phyloP scores from a whole-genome alignment of 2,113 vertebrate genomes.

The Campylomormyrus tamandua region DNA sequence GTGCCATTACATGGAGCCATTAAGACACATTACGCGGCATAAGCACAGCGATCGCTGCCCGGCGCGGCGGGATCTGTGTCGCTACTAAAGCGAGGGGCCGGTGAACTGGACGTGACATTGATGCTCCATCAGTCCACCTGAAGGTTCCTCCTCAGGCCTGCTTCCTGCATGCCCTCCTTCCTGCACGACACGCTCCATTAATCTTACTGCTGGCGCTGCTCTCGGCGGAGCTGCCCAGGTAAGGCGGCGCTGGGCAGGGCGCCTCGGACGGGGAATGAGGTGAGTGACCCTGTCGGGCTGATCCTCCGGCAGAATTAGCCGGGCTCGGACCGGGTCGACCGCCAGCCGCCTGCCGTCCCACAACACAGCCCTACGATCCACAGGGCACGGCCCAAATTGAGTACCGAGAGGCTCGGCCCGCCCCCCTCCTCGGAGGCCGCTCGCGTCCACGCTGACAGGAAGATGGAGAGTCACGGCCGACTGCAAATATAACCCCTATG shows the following conservation, averaged over 20 bases:
- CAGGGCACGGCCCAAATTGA: slow-evolving; percentile 43
- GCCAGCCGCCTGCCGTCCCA: not conserved
- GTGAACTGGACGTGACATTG: not conserved
- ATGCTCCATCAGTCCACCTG: not conserved
- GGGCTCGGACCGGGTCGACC: slow-evolving; percentile 22
- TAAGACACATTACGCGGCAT: not conserved
- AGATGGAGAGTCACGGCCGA: slow-evolving; percentile 40
- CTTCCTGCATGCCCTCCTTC: not conserved
- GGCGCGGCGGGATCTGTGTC: not conserved
- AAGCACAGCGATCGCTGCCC: not conserved
- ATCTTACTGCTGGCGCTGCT: slow-evolving; percentile 37
- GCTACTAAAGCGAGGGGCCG: not conserved
- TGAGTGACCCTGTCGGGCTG: slow-evolving; percentile 25
- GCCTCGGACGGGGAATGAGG: slow-evolving; percentile 23
- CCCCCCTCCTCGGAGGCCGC: not conserved
- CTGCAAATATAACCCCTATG: not conserved
- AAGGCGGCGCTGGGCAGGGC: slow-evolving; percentile 20
- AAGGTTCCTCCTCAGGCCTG: not conserved
- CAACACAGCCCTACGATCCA: not conserved
- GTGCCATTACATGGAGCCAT: not conserved
- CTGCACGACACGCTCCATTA: slow-evolving; percentile 31
- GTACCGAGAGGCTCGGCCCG: slow-evolving; percentile 42
- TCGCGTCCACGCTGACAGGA: slow-evolving; percentile 55
- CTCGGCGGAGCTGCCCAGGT: slow-evolving; percentile 35
- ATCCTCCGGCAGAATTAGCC: slow-evolving; percentile 35